Percentiles rank a stretch among this genome's conserved stretches.
phyloP scores from a whole-genome alignment of 2,797 vertebrate genomes.

The Thaleichthys pacificus region DNA sequence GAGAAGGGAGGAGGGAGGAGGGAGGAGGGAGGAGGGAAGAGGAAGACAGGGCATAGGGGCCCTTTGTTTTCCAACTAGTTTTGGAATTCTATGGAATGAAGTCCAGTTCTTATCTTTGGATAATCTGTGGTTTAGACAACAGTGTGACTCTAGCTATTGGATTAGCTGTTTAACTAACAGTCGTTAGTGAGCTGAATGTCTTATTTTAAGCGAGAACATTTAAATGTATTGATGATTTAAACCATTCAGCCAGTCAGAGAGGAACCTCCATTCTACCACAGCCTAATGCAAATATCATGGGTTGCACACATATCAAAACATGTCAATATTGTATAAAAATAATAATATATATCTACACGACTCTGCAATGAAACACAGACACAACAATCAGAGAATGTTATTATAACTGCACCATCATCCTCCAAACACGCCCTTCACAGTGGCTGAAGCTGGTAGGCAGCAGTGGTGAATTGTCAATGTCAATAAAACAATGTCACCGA shows the following conservation, averaged over 20 bases:
- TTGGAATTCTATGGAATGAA: not conserved
- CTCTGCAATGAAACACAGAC: slow-evolving; percentile 33
- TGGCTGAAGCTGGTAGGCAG: slow-evolving; percentile 46
- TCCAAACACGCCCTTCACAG: slow-evolving; percentile 49
- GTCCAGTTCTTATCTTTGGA: not conserved
- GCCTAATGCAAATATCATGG: not conserved
- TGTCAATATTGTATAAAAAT: slow-evolving; percentile 72
- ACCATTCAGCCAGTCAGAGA: not conserved
- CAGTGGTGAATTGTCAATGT: slow-evolving; percentile 25
- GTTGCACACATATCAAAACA: slow-evolving; percentile 26
- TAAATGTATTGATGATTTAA: not conserved
- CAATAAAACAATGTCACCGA: not conserved
- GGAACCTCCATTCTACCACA: not conserved
- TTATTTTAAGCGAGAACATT: not conserved
- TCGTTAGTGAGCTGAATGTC: no score
- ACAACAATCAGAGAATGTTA: slow-evolving; percentile 27
- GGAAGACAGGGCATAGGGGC: not conserved
- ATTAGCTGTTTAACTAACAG: no score
- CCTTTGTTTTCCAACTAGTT: not conserved
- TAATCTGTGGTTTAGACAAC: not conserved
- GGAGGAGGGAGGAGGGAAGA: not conserved
- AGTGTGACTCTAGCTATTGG: not conserved
- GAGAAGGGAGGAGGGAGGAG: no score
- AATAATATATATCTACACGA: slow-evolving; percentile 55
- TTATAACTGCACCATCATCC: slow-evolving; percentile 47